phyloP scores from a whole-genome alignment of 2,797 vertebrate genomes.

The Oophaga sylvatica region DNA sequence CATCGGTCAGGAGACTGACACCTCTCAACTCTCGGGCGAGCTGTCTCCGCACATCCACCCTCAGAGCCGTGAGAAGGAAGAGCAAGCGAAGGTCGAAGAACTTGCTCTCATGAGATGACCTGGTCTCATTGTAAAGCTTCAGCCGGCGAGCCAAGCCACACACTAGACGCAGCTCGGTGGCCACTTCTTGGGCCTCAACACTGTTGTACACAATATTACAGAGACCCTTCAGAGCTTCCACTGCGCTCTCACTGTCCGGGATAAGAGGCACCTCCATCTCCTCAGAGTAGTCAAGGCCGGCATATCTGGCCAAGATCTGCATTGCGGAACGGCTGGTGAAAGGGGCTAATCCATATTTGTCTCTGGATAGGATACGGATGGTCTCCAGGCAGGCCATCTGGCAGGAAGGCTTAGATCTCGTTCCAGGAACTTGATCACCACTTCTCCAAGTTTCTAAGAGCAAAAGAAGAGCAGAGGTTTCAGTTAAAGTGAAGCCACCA shows the following conservation, averaged over 20 bases:
- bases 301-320: slow-evolving; percentile 71
- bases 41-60: slow-evolving; percentile 75
- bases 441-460: slow-evolving; percentile 73
- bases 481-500: too few species aligned
- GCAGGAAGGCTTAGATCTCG: slow-evolving; percentile 65
- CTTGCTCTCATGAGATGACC: slow-evolving; percentile 72
- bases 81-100: slow-evolving; percentile 82
- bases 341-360: slow-evolving; percentile 76
- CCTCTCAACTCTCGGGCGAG: slow-evolving; percentile 69
- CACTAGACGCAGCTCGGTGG: slow-evolving; percentile 75
- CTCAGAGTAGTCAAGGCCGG: slow-evolving; percentile 68
- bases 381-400: slow-evolving; percentile 71
- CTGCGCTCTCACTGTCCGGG: slow-evolving; percentile 67
- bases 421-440: slow-evolving; percentile 73
- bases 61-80: slow-evolving; percentile 79
- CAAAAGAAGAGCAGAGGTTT: background rate
- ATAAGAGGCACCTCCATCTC: slow-evolving; percentile 64
- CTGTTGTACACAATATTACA: slow-evolving; percentile 84
- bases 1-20: slow-evolving; percentile 73
- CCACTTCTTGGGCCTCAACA: slow-evolving; percentile 78
- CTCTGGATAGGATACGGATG: slow-evolving; percentile 78
- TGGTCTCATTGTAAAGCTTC: slow-evolving; percentile 64
- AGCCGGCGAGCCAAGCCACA: slow-evolving; percentile 72
- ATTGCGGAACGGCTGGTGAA: slow-evolving; percentile 74
- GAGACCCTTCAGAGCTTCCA: slow-evolving; percentile 80